These are phyloP conservation scores for Drosophila anomelani DNA, from an alignment of 2,888 invertebrate genomes.

Conservation along the genomic window DNA sequence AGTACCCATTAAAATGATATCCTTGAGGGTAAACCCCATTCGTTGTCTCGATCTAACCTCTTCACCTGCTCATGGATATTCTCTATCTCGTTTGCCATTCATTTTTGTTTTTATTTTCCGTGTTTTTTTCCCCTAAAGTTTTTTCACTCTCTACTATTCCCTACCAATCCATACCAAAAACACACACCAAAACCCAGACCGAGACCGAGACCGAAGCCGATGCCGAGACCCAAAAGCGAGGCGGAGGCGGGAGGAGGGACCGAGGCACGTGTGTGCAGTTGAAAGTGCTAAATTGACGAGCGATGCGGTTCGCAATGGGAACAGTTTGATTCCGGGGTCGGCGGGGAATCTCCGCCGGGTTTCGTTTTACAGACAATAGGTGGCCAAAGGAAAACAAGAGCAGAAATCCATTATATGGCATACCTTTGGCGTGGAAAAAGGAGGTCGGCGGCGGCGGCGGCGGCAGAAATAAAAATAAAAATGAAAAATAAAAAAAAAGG, in stretches of 20 bases:
- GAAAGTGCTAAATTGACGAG: conserved; percentile 29
- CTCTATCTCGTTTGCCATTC: conserved; percentile 14
- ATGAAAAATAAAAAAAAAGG: conserved; percentile 33
- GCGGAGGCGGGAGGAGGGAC: too few relatives aligned
- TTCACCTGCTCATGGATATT: conserved; percentile 21
- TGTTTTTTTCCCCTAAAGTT: conserved; percentile 2
- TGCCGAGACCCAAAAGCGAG: not conserved
- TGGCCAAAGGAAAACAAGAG: conserved; percentile 47
- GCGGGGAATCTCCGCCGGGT: conserved; percentile 34
- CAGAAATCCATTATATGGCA: conserved; percentile 60
- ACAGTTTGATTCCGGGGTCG: conserved; percentile 7
- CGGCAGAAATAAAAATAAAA: not conserved
- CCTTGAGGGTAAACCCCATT: conserved; percentile 10
- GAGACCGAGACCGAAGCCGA: not conserved
- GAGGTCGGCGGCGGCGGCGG: conserved; percentile 10
- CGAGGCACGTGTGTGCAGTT: conserved; percentile 21
- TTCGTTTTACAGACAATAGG: conserved; percentile 68
- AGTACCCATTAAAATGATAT: not conserved
- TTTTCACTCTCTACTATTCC: not conserved
- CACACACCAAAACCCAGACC: conserved; percentile 5
- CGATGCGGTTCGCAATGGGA: conserved; percentile 21
- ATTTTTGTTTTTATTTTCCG: conserved; percentile 5
- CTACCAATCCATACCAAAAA: conserved; percentile 18
- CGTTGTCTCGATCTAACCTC: not conserved
- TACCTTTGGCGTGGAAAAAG: conserved; percentile 50